Evolutionary conservation across 2,888 invertebrate genomes (phyloP).

Genomic region (Chelonus formosanus): DNA sequence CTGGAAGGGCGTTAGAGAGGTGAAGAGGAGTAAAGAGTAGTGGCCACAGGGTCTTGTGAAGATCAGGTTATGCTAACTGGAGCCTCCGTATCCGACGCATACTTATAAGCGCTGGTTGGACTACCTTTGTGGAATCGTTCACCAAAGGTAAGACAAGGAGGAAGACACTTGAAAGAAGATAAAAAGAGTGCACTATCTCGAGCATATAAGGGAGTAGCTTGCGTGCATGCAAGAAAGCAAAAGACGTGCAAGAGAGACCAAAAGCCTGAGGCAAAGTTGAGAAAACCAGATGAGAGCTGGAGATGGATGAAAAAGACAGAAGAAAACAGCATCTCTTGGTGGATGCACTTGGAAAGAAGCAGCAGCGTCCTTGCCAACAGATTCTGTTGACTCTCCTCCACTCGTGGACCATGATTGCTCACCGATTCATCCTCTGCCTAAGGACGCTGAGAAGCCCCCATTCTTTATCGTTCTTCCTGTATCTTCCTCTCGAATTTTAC

Average conservation of each 20-base stretch:
- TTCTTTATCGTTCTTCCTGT: slow-evolving; percentile 18
- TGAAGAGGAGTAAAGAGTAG: slow-evolving; percentile 22
- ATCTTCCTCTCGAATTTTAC: slow-evolving; percentile 18
- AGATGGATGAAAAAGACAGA: slow-evolving; percentile 1
- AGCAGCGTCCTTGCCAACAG: slow-evolving; percentile 12
- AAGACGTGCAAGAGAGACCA: slow-evolving; percentile 6
- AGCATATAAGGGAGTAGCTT: slow-evolving; percentile 32
- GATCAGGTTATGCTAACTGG: slow-evolving; percentile 63
- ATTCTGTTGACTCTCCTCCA: too few relatives aligned
- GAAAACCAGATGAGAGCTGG: slow-evolving; percentile 18
- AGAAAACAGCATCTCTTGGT: neutral
- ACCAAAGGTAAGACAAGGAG: slow-evolving; percentile 24
- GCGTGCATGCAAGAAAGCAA: slow-evolving; percentile 23
- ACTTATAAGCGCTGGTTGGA: slow-evolving; percentile 45
- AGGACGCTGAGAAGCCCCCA: slow-evolving; percentile 8
- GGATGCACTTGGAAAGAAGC: slow-evolving; percentile 5
- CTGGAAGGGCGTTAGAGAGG: too few relatives aligned
- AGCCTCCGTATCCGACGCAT: slow-evolving; percentile 48
- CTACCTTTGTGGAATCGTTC: slow-evolving; percentile 31
- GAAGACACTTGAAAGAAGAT: slow-evolving; percentile 9
- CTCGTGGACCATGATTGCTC: neutral
- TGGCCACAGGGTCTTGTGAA: slow-evolving; percentile 45
- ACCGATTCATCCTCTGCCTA: slow-evolving; percentile 15
- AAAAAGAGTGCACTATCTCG: slow-evolving; percentile 25
- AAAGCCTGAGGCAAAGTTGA: slow-evolving; percentile 18